Conservation (phyloP, 2,113 vertebrate genomes). For the Atrichornis clamosus region DNA sequence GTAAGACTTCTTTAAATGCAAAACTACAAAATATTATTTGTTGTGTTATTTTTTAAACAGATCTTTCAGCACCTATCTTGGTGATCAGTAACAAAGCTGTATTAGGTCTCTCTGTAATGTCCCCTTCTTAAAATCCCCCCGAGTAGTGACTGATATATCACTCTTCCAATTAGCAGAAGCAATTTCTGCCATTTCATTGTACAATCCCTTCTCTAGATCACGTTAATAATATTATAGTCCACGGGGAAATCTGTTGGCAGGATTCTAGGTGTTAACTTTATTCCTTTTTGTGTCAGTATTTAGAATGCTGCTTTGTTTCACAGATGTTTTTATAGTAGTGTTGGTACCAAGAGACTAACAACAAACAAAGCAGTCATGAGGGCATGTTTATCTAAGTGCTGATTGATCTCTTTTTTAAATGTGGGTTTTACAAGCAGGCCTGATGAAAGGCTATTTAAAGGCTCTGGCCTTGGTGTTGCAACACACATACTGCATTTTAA, state of each 20-base stretch:
- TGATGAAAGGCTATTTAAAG: slow-evolving; percentile 14
- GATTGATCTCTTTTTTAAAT: not conserved
- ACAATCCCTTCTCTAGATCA: not conserved
- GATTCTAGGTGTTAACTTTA: slow-evolving; percentile 19
- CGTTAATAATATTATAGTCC: not conserved
- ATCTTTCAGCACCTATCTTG: not conserved
- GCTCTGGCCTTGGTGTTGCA: not conserved
- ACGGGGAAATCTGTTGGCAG: not conserved
- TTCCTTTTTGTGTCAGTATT: not conserved
- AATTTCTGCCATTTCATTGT: not conserved
- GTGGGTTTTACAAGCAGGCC: slow-evolving; percentile 3
- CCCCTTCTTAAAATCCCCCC: not conserved
- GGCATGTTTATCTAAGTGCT: slow-evolving; percentile 22
- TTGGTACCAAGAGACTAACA: not conserved
- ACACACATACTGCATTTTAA: not conserved
- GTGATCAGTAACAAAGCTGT: not conserved
- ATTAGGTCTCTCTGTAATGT: not conserved
- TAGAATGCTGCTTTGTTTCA: slow-evolving; percentile 4
- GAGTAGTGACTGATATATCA: not conserved
- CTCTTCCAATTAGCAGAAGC: not conserved
- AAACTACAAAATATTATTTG: not conserved
- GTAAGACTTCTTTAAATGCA: not conserved
- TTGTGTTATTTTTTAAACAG: not conserved
- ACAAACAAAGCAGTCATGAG: not conserved
- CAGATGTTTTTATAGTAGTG: slow-evolving; percentile 9